Percentiles rank a stretch among this genome's conserved stretches.
phyloP scores from a whole-genome alignment of 2,888 invertebrate genomes.

The Elgonia sp. region DNA sequence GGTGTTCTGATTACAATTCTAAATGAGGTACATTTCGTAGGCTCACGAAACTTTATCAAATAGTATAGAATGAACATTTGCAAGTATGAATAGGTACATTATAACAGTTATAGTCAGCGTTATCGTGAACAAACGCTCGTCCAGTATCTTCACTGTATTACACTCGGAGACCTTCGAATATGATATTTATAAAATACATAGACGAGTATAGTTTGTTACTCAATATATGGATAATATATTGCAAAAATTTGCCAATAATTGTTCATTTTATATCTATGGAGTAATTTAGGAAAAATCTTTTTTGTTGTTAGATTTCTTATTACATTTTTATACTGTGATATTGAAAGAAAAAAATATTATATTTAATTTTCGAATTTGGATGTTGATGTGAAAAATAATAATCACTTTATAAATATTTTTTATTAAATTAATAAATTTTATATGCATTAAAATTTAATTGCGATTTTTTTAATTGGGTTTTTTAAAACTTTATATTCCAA shows the following conservation, averaged over 20 bases:
- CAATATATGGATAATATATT: slow-evolving; percentile 20
- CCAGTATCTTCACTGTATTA: slow-evolving; percentile 13
- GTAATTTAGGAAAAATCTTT: background rate
- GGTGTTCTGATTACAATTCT: no score
- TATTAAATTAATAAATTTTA: no score
- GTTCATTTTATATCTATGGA: slow-evolving; percentile 29
- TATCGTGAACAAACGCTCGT: slow-evolving; percentile 21
- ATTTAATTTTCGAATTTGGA: no score
- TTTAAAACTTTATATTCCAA: no score
- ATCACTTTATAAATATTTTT: no score
- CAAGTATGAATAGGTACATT: slow-evolving; percentile 33
- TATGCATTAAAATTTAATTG: no score
- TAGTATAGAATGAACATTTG: slow-evolving; percentile 20
- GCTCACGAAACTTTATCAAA: background rate
- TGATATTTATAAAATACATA: slow-evolving; percentile 62
- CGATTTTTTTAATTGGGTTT: no score
- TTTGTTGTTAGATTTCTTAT: background rate
- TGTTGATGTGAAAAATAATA: no score
- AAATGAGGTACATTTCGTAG: no score
- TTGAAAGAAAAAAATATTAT: background rate
- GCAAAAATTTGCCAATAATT: slow-evolving; percentile 60
- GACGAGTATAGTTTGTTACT: slow-evolving; percentile 15
- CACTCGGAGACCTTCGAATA: slow-evolving; percentile 55
- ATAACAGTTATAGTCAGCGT: slow-evolving; percentile 12
- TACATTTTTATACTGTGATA: background rate